These are phyloP conservation scores for Grallaria varia DNA, from an alignment of 2,113 vertebrate genomes.

Conservation along the genomic window DNA sequence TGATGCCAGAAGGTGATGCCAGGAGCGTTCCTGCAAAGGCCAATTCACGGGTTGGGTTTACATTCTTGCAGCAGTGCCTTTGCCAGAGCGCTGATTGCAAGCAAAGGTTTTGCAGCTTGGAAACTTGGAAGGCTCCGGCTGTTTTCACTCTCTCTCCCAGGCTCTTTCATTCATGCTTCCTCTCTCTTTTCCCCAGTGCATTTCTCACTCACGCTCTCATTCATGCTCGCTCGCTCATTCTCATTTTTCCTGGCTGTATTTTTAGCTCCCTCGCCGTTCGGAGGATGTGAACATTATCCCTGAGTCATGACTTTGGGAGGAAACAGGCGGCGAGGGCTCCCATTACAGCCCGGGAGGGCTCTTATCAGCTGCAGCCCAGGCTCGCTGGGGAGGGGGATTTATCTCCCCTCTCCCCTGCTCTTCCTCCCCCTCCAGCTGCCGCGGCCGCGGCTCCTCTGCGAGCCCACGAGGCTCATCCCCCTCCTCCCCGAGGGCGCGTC, in stretches of 20 bases:
- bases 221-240: conserved; percentile 50
- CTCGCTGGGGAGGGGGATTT: not conserved
- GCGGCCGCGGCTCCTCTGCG: not conserved
- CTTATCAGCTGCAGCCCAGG: conserved; percentile 75
- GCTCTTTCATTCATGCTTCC: conserved; percentile 32
- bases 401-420: not conserved
- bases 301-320: conserved; percentile 85
- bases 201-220: conserved; percentile 54
- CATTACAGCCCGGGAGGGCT: conserved; percentile 43
- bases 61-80: not conserved
- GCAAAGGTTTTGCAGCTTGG: conserved; percentile 40
- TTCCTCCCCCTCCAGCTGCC: conserved; percentile 17
- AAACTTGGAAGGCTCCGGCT: conserved; percentile 39
- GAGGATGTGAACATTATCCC: conserved; percentile 84
- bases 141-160: conserved; percentile 8
- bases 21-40: not conserved
- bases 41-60: not conserved
- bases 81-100: conserved; percentile 1
- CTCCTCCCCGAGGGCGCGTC: not conserved
- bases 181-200: conserved; percentile 21
- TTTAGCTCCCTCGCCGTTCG: conserved; percentile 82
- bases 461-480: not conserved
- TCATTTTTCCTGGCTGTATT: conserved; percentile 78
- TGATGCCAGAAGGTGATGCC: not conserved
- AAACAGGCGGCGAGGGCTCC: conserved; percentile 75